Conservation (phyloP, 2,113 vertebrate species). For the Eublepharis macularius region DNA sequence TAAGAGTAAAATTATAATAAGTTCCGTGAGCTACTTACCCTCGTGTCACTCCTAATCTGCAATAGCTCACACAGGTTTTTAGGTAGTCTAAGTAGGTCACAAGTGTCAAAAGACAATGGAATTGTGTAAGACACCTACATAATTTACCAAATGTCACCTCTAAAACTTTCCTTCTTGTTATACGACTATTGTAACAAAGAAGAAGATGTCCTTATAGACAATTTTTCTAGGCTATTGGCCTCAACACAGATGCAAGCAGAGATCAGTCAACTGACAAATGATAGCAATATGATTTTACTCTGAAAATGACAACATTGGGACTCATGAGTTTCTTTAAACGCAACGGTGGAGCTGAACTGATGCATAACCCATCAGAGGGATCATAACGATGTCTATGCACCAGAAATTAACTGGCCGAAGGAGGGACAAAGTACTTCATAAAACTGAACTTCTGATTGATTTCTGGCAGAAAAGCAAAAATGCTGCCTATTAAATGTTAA, state of each 20-base stretch:
- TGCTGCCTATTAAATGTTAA: not conserved
- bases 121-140: accelerated
- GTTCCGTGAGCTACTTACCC: not conserved
- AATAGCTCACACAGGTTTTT: not conserved
- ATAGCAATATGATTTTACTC: not conserved
- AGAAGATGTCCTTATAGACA: not conserved
- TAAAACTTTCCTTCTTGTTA: accelerated
- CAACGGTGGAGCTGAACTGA: not conserved
- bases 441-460: not conserved
- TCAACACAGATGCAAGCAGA: not conserved
- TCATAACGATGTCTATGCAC: not conserved
- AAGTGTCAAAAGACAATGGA: accelerated
- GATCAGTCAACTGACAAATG: not conserved
- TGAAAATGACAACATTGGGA: not conserved
- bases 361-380: not conserved
- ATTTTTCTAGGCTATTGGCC: not conserved
- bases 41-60: accelerated
- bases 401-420: not conserved
- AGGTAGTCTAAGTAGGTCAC: not conserved
- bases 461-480: not conserved
- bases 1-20: not conserved
- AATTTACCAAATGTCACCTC: not conserved
- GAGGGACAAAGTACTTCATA: not conserved
- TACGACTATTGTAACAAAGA: accelerated
- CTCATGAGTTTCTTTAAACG: not conserved